Percentiles rank a stretch among this genome's conserved stretches.
These are phyloP conservation scores for Odobenus rosmarus DNA, from an alignment of 2,113 vertebrate genomes.

Conservation along the genomic window DNA sequence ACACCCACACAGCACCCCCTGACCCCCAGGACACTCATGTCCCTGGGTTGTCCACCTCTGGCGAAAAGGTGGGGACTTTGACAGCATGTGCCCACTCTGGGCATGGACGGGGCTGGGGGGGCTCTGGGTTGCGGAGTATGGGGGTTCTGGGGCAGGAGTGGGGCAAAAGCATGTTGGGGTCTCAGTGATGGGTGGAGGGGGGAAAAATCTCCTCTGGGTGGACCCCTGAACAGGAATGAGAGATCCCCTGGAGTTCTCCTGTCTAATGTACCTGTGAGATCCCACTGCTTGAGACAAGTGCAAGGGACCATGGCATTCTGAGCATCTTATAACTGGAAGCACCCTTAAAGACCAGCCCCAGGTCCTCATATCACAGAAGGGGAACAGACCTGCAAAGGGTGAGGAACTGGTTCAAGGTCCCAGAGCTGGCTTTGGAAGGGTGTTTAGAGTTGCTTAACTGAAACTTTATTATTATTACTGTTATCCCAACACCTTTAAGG, in stretches of 20 bases:
- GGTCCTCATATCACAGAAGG: background rate
- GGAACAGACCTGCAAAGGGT: background rate
- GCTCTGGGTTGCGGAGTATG: background rate
- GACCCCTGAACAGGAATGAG: background rate
- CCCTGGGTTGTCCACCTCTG: background rate
- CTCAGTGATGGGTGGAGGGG: background rate
- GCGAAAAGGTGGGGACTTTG: background rate
- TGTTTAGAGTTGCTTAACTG: background rate
- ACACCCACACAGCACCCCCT: accelerated
- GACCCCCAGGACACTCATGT: background rate
- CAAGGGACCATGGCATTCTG: background rate
- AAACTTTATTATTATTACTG: background rate
- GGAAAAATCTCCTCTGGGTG: background rate
- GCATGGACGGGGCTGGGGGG: too few relatives aligned
- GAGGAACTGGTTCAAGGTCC: background rate
- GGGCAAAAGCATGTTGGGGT: background rate
- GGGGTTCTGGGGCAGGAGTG: background rate
- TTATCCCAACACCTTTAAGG: background rate
- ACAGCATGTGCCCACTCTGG: background rate
- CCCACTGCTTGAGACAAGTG: too few relatives aligned
- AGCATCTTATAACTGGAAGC: background rate
- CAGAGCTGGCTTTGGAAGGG: background rate
- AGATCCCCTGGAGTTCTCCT: background rate
- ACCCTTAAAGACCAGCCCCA: background rate
- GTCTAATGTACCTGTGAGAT: background rate